Percentiles rank a stretch among this genome's conserved stretches.
phyloP scores from a whole-genome alignment of 2,797 vertebrate genomes.

The Clamator glandarius region DNA sequence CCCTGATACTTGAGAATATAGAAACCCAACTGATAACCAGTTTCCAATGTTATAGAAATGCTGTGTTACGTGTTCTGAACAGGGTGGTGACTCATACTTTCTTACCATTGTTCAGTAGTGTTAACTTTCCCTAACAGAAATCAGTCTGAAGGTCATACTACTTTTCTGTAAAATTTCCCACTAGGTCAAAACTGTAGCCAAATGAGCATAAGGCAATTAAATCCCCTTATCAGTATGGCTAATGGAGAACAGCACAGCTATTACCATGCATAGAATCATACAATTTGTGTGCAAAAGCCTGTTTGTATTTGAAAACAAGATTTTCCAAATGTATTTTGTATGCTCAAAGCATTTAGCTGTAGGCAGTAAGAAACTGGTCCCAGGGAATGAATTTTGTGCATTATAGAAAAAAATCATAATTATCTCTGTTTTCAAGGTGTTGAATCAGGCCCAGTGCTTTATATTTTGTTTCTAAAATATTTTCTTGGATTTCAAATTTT shows the following conservation, averaged over 20 bases:
- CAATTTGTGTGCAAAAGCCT: neutral
- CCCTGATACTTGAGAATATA: neutral
- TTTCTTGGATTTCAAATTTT: neutral
- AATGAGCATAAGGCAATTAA: neutral
- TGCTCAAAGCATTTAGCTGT: neutral
- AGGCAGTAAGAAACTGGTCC: neutral
- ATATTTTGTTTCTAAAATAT: neutral
- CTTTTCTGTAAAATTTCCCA: neutral
- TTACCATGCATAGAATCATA: neutral
- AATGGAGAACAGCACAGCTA: neutral
- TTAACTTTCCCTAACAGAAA: neutral
- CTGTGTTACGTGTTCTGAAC: neutral
- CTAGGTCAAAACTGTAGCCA: neutral
- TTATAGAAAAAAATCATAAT: neutral
- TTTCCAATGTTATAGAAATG: neutral
- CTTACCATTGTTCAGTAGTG: neutral
- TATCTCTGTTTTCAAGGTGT: neutral
- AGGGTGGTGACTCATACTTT: neutral
- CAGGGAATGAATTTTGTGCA: neutral
- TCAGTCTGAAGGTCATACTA: neutral
- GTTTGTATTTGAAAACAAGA: neutral
- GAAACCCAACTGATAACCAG: neutral
- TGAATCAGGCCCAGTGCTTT: neutral
- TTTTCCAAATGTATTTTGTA: neutral
- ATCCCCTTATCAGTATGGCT: neutral